Base-by-base conservation (phyloP, 2,113 vertebrate genomes). In the Conger conger region DNA sequence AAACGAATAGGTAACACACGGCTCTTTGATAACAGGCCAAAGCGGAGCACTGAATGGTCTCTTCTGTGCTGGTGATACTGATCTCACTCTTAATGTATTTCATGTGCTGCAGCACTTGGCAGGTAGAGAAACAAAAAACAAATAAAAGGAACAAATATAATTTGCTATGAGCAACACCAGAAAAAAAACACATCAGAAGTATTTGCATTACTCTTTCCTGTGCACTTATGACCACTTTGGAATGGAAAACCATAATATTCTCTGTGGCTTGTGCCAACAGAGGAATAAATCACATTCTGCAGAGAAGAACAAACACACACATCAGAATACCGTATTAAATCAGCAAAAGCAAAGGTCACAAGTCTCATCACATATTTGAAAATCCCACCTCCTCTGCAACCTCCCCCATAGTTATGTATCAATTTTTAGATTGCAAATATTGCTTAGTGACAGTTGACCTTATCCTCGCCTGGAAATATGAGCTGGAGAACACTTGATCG, bases 381-480 rank as follows among this genome's bases (percentile, higher is more conserved):
- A 82, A 94, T 93, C 93, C 90, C 93, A 94, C 90, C 80, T 87
- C 76, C 91, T 91, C 88, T 87, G 91, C 76, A 87, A 42, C 93
- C 90, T 93, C 93, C 76, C 87, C 85, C 68, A 90, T 93, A 92
- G 88, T 94, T 95, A 91, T 13, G 18, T 93, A 94, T 95, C 90
- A 90, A 86, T 93, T 95, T 96, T 92, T 89, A 93, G 94, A 94
- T 37, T 89, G 88, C 86, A 95, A 95, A 94, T 94, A 93, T 89
- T 94, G 90, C 92, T 93, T 91, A 77, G 68, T 93, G 94, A 94
- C 93, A 95, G 93, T 20, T 96, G 95, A 96, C 95, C 96, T 97
- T 97, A 95, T 97, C 89, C 87, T 37, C 84, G 89, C 91, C 90
- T 92, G 88, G 92, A 94, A 92, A 93, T 87, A 93, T 89, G 83